phyloP scores from a whole-genome alignment of 2,113 vertebrate species.

The Corythoichthys intestinalis region DNA sequence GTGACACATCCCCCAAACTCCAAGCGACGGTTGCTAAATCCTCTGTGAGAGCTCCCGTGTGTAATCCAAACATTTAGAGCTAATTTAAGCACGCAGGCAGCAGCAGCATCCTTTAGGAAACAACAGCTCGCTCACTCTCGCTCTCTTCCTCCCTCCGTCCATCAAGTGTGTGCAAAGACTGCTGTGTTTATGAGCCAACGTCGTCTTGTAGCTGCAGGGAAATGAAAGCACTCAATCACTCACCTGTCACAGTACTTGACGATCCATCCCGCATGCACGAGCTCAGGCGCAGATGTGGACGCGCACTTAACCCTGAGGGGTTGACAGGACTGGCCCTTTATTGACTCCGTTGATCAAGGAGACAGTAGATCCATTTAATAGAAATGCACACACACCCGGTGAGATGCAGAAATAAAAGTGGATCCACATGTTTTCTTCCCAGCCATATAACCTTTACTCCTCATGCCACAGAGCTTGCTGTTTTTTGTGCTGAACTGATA shows the following conservation, averaged over 20 bases:
- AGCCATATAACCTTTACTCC: slow-evolving; percentile 35
- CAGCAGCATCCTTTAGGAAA: slow-evolving; percentile 73
- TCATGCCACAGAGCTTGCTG: slow-evolving; percentile 25
- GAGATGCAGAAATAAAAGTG: slow-evolving; percentile 55
- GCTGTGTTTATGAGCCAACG: slow-evolving; percentile 31
- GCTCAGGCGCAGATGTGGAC: slow-evolving; percentile 42
- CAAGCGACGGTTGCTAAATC: slow-evolving; percentile 65
- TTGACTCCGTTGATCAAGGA: slow-evolving; percentile 73
- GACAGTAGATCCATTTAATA: slow-evolving; percentile 73
- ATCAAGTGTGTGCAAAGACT: not conserved
- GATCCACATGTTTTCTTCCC: slow-evolving; percentile 58
- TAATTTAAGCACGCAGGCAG: slow-evolving; percentile 75
- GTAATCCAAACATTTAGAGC: slow-evolving; percentile 77
- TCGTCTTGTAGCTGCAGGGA: slow-evolving; percentile 62
- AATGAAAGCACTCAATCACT: slow-evolving; percentile 74
- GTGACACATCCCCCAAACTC: slow-evolving; percentile 55
- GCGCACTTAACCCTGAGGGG: slow-evolving; percentile 58
- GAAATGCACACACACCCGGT: slow-evolving; percentile 35
- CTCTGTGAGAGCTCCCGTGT: slow-evolving; percentile 71
- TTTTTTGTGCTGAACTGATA: no score
- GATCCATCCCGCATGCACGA: slow-evolving; percentile 47
- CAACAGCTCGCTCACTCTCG: slow-evolving; percentile 44
- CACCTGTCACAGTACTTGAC: slow-evolving; percentile 69
- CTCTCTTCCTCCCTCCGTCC: slow-evolving; percentile 31
- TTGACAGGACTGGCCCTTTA: slow-evolving; percentile 69